These are phyloP conservation scores for Melipona beecheii DNA, from an alignment of 2,888 invertebrate genomes.

Conservation along the genomic window DNA sequence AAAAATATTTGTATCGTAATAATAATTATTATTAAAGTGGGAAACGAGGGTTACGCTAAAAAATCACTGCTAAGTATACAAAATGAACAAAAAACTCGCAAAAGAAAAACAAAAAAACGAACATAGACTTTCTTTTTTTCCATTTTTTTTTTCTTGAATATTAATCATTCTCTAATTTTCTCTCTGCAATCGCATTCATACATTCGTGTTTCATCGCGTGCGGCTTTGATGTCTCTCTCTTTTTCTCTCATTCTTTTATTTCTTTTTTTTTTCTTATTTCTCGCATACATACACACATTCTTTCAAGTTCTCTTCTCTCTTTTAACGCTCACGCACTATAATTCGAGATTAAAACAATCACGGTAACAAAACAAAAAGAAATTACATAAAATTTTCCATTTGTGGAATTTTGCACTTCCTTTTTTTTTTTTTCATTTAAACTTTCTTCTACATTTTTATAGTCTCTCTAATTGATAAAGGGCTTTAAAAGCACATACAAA, in stretches of 20 bases:
- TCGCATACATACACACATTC: slow-evolving; percentile 11
- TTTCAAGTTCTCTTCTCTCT: slow-evolving; percentile 9
- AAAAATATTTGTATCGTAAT: slow-evolving; percentile 77
- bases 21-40: slow-evolving; percentile 76
- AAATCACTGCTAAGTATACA: slow-evolving; percentile 73
- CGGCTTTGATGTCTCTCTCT: slow-evolving; percentile 9
- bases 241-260: neutral
- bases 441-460: slow-evolving; percentile 55
- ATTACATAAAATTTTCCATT: slow-evolving; percentile 72
- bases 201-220: slow-evolving; percentile 18
- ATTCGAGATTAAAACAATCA: slow-evolving; percentile 71
- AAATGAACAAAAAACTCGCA: slow-evolving; percentile 70
- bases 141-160: slow-evolving; percentile 54
- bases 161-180: slow-evolving; percentile 55
- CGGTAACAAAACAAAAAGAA: slow-evolving; percentile 74
- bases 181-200: slow-evolving; percentile 41
- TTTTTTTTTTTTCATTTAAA: slow-evolving; percentile 46
- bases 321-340: slow-evolving; percentile 30
- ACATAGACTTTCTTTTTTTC: slow-evolving; percentile 58
- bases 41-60: slow-evolving; percentile 73
- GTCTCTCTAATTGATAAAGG: slow-evolving; percentile 61
- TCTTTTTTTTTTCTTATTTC: neutral
- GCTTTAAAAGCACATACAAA: slow-evolving; percentile 67
- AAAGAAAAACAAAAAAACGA: slow-evolving; percentile 64
- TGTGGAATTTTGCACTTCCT: slow-evolving; percentile 74